phyloP scores from a whole-genome alignment of 2,113 vertebrate genomes.

The Tursiops truncatus region DNA sequence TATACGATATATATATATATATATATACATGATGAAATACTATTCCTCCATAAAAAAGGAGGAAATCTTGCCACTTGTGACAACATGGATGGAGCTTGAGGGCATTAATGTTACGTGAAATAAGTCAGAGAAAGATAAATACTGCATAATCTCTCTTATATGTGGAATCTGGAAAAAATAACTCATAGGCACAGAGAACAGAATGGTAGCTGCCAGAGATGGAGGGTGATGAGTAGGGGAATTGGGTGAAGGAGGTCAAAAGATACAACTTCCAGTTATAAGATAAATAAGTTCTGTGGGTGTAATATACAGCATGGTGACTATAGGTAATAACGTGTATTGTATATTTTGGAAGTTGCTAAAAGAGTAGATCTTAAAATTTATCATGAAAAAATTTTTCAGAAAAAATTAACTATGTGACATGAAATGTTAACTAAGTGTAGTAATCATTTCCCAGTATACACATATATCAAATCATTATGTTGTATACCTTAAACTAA shows the following conservation, averaged over 20 bases:
- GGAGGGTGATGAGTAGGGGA: neutral
- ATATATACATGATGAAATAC: neutral
- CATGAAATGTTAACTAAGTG: neutral
- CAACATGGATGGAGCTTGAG: neutral
- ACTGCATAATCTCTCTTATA: neutral
- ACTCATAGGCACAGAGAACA: neutral
- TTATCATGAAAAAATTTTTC: neutral
- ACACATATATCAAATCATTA: neutral
- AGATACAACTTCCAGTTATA: neutral
- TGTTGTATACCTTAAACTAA: neutral
- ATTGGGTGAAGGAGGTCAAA: neutral
- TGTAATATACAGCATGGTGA: neutral
- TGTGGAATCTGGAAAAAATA: neutral
- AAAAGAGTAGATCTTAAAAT: neutral
- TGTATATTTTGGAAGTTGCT: neutral
- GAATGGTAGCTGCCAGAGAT: neutral
- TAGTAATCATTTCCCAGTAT: neutral
- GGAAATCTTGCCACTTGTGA: neutral
- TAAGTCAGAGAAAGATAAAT: neutral
- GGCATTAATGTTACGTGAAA: neutral
- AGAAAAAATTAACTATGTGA: neutral
- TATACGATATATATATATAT: neutral
- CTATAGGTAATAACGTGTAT: neutral
- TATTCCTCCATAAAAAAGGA: neutral
- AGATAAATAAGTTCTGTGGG: neutral